A percentile compares a stretch with the other conserved stretches of the same genome.
Conservation (phyloP, 92 coral and sea anemone genomes). For the Umimayanthus kanabou region DNA sequence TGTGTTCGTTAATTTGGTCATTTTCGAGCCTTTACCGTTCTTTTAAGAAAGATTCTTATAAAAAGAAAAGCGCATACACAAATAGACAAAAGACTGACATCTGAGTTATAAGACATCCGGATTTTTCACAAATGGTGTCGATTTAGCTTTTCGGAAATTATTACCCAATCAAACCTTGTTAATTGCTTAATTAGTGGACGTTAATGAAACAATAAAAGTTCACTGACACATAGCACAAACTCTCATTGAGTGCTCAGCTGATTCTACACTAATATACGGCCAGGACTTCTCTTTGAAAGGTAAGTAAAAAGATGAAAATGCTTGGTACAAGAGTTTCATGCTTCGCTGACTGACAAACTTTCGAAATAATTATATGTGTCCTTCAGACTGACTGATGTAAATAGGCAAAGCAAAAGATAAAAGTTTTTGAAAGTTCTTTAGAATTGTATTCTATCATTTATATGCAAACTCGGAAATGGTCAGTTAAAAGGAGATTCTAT, state of each 20-base stretch:
- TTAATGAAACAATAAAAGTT: background rate
- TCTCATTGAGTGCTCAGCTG: background rate
- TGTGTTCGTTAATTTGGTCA: too few relatives aligned
- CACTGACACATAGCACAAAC: background rate
- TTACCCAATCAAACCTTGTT: conserved; percentile 1
- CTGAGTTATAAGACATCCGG: background rate
- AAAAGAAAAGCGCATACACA: background rate
- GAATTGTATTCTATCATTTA: background rate
- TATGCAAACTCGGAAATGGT: too few relatives aligned
- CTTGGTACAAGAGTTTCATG: too few relatives aligned
- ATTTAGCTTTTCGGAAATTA: background rate
- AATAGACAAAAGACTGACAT: background rate
- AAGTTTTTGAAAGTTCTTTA: too few relatives aligned
- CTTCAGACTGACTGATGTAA: background rate
- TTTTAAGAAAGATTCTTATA: too few relatives aligned
- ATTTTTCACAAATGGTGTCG: background rate
- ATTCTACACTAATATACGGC: background rate
- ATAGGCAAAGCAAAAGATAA: background rate
- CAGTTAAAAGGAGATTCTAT: too few relatives aligned
- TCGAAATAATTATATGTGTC: background rate
- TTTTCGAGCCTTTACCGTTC: too few relatives aligned
- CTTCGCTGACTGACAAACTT: background rate
- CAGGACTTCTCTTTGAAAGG: conserved; percentile 11
- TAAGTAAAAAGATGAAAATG: background rate
- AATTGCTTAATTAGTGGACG: background rate